Percentiles rank a stretch among this genome's conserved stretches.
Evolutionary conservation across 2,888 invertebrate genomes (phyloP).

Genomic region (Chrysolina haemoptera): DNA sequence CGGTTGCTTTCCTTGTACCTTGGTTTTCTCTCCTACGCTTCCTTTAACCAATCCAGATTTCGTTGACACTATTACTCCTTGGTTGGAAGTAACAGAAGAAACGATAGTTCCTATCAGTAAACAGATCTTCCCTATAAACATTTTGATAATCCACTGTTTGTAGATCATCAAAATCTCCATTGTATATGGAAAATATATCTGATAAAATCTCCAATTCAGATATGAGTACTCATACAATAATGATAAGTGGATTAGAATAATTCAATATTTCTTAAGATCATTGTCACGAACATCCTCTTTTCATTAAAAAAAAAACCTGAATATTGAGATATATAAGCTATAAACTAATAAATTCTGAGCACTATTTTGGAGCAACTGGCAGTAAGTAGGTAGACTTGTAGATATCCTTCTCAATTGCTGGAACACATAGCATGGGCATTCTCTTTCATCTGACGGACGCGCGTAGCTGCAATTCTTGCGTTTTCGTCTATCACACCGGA

Average conservation of each 20-base stretch:
- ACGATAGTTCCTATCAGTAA: not conserved
- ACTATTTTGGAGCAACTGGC: too few relatives aligned
- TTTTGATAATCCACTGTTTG: not conserved
- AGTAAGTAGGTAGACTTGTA: too few relatives aligned
- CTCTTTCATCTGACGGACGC: too few relatives aligned
- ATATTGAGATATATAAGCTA: too few relatives aligned
- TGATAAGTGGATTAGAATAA: not conserved
- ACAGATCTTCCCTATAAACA: not conserved
- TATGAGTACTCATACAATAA: not conserved
- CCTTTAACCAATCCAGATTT: slow-evolving; percentile 39
- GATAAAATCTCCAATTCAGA: not conserved
- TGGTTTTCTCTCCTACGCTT: slow-evolving; percentile 28
- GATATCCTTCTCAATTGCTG: too few relatives aligned
- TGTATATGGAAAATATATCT: not conserved
- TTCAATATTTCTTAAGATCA: not conserved
- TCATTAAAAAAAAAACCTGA: too few relatives aligned
- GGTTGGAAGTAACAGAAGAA: not conserved
- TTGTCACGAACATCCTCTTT: too few relatives aligned
- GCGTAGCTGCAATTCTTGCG: too few relatives aligned
- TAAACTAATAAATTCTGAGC: too few relatives aligned
- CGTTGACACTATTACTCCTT: slow-evolving; percentile 37
- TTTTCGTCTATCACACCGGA: too few relatives aligned
- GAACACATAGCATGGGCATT: too few relatives aligned
- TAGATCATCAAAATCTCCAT: not conserved
- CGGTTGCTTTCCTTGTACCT: slow-evolving; percentile 2